Base-by-base conservation (phyloP, 2,888 invertebrate species). In the Dynastes maya region DNA sequence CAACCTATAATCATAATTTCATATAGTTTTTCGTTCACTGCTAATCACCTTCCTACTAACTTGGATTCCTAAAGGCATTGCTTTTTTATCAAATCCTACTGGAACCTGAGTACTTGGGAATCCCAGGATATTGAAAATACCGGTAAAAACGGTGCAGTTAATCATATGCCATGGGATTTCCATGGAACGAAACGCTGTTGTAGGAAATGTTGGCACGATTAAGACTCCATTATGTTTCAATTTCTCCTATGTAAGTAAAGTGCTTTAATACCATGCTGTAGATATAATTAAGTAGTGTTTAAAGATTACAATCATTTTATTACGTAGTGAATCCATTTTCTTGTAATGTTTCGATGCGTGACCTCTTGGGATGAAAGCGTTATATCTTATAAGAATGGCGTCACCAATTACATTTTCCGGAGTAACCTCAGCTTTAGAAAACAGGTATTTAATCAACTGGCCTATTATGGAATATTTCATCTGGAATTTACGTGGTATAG, bases 21-120 rank as follows among this genome's bases (percentile, higher is more conserved):
- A 40, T 63, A 45, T 40, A 16, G 11, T 22, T n/a, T 32, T 32
- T 22, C 22, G 2, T 55, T 32, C 11, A 53, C 1, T 13, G 2
- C 45, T 8, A 45, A 45, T 45, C 2, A 9, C 6, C 6, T 37
- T 6, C 22, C 0, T 45, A 68, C 68, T 84, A 81, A 96, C 94
- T 90, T 96, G 96, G 80, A 96, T 88, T 11, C 95, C 95, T 40
- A 95, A 86, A 0, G 96, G 96, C 79, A 96, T 86, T 1, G 94
- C 93, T 13, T 91, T 84, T 0, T 84, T 84, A 80, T 91, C 89
- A 0, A 93, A 83, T 0, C 95, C 95, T 87, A 92, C 89, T 0
- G 96, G 96, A 78, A 95, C 92, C 80, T 94, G 92, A 1, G 95
- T 94, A 22, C 93, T 92, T 1, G 97, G 97, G 84, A 95, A 89